Conservation (phyloP, 64 coral and sea anemone species). For the Dendrophyllia cribrosa region DNA sequence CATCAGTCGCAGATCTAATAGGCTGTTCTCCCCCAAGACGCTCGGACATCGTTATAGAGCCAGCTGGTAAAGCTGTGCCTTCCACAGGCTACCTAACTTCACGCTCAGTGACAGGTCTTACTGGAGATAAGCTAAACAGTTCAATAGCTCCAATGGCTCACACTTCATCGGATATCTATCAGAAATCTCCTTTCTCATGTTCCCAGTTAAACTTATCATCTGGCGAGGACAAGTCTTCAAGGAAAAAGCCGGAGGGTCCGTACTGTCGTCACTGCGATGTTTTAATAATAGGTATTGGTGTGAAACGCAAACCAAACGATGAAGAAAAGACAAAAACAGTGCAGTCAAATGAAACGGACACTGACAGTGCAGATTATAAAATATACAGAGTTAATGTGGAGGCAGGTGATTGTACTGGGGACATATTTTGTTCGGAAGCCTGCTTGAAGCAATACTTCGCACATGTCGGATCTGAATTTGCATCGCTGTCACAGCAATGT, state of each 20-base stretch:
- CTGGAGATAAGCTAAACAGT: not conserved
- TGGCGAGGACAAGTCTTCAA: conserved; percentile 39
- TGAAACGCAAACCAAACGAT: conserved; percentile 69
- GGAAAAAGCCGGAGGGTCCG: conserved; percentile 79
- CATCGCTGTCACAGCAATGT: conserved; percentile 50
- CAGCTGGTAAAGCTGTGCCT: conserved; percentile 63
- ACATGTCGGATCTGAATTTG: conserved; percentile 61
- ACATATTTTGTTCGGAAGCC: conserved; percentile 92
- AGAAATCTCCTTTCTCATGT: conserved; percentile 66
- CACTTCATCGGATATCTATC: conserved; percentile 43
- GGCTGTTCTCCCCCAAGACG: conserved; percentile 92
- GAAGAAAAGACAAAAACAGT: not conserved
- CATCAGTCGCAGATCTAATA: conserved; percentile 90
- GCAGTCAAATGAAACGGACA: conserved; percentile 6
- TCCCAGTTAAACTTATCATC: conserved; percentile 67
- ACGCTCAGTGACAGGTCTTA: not conserved
- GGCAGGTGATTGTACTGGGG: conserved; percentile 72
- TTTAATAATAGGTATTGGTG: conserved; percentile 96
- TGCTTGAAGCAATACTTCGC: conserved; percentile 98
- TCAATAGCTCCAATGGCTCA: conserved; percentile 37
- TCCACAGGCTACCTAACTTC: not conserved
- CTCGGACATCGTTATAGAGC: conserved; percentile 94
- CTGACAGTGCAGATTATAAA: conserved; percentile 64
- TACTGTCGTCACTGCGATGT: conserved; percentile 98
- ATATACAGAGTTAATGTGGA: conserved; percentile 96